Conservation (phyloP, 2,888 invertebrate genomes). For the Iphiclides podalirius region DNA sequence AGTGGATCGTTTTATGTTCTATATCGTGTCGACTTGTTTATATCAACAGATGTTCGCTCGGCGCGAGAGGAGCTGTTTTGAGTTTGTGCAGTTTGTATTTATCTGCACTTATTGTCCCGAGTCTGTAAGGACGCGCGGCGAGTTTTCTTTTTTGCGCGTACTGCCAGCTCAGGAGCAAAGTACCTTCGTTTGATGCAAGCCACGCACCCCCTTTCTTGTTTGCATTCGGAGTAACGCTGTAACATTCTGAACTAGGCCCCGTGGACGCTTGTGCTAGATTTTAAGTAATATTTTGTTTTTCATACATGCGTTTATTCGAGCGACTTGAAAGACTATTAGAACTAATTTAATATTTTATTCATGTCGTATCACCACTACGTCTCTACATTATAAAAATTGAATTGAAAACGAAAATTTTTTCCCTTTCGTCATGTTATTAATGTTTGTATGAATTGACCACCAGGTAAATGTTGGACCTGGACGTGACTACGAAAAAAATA, state of each 20-base stretch:
- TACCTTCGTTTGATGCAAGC: slow-evolving; percentile 11
- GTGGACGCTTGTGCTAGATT: not conserved
- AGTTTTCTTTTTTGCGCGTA: not conserved
- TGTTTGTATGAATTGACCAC: no score
- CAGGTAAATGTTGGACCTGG: no score
- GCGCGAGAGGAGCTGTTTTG: slow-evolving; percentile 12
- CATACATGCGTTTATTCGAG: not conserved
- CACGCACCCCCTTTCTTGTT: slow-evolving; percentile 3
- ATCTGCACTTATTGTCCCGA: slow-evolving; percentile 19
- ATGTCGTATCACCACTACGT: no score
- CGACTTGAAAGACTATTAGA: no score
- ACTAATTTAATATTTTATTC: no score
- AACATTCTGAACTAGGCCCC: not conserved
- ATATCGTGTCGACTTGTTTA: slow-evolving; percentile 15
- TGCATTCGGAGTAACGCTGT: not conserved
- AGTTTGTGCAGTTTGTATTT: slow-evolving; percentile 22
- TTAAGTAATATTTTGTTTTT: not conserved
- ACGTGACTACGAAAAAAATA: no score
- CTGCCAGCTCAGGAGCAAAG: slow-evolving; percentile 1
- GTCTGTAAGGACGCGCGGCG: slow-evolving; percentile 14
- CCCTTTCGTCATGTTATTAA: no score
- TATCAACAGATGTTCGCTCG: slow-evolving; percentile 6
- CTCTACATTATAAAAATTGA: no score
- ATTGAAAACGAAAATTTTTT: no score
- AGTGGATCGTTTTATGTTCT: slow-evolving; percentile 30